Percentiles rank a stretch among this genome's conserved stretches.
Conservation (phyloP, 2,113 vertebrate genomes). For the Phasianus colchicus region DNA sequence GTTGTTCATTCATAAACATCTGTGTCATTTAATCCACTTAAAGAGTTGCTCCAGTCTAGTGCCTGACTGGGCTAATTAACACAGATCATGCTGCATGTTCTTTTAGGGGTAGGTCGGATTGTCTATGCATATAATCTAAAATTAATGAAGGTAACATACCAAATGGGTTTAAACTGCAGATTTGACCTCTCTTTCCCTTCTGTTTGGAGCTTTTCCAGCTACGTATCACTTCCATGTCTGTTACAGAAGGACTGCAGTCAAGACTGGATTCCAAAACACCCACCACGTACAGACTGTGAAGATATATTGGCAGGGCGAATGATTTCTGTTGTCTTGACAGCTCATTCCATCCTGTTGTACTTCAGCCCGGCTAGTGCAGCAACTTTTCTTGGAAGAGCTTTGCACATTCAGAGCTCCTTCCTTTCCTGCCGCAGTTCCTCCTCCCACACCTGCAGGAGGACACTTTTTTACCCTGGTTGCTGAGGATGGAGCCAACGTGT, state of each 20-base stretch:
- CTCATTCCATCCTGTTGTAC: neutral
- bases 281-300: slow-evolving; percentile 21
- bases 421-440: neutral
- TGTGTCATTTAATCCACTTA: slow-evolving; percentile 16
- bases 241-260: slow-evolving; percentile 54
- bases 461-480: neutral
- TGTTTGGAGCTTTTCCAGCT: slow-evolving; percentile 34
- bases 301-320: slow-evolving; percentile 19
- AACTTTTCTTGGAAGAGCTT: neutral
- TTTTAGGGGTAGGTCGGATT: slow-evolving; percentile 70
- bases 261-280: neutral
- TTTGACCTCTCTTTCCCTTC: slow-evolving; percentile 5
- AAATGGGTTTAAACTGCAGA: slow-evolving; percentile 61
- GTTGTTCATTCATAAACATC: neutral
- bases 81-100: slow-evolving; percentile 69
- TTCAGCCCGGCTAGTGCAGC: neutral
- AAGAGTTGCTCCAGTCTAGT: slow-evolving; percentile 21
- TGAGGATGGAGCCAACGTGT: slow-evolving; percentile 20
- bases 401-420: slow-evolving; percentile 5
- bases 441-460: slow-evolving; percentile 24
- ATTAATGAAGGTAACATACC: slow-evolving; percentile 63
- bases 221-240: neutral
- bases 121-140: slow-evolving; percentile 71
- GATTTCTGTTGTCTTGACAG: slow-evolving; percentile 14
- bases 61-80: slow-evolving; percentile 44